Base-by-base conservation (phyloP, 2,888 invertebrate species). In the Dicyrtoma fusca region DNA sequence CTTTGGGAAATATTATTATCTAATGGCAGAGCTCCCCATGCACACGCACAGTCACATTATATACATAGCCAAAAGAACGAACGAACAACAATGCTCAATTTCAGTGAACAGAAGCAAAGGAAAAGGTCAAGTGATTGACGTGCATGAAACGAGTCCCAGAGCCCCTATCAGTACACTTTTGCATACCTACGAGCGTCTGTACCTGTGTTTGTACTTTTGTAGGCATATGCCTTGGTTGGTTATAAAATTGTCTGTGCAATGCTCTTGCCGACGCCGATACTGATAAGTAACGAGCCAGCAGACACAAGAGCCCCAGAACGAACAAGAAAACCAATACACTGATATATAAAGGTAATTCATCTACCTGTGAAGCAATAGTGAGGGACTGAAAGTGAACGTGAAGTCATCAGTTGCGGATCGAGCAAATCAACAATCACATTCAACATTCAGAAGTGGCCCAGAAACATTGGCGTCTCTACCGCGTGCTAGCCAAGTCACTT, bases 331-430 rank as follows among this genome's bases (percentile, higher is more conserved):
- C 34, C 34, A 34, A 34, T 34, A 34, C n/a, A n/a, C 47, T n/a
- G 51, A n/a, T 25, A 51, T 64, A 51, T 49, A 47, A 51, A 64
- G 49, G 51, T 25, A 64, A 25, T 6, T 51, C 64, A 49, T 49
- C 51, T 17, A 49, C 64, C 19, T 64, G 64, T 64, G 64, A 64
- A 64, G 21, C 64, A 64, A 34, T 64, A 64, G 64, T 49, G 25
- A 14, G 21, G 25, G 26, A 26, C 64, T 45, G 64, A 64, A 64
- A 64, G 64, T 64, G 64, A 64, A 64, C 17, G 64, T 51, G 64
- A 49, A 49, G 49, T 26, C 49, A 64, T 64, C 64, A 64, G 19
- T 53, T 17, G 34, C 34, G 34, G 34, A 34, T 45, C n/a, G 34
- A 34, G 34, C 34, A 34, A 17, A 53, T 53, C n/a, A 53, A 17